Evolutionary conservation across 2,888 invertebrate species (phyloP), one percentile per base, ranked within the genome.

Genomic region (Mactromeris polynyma): DNA sequence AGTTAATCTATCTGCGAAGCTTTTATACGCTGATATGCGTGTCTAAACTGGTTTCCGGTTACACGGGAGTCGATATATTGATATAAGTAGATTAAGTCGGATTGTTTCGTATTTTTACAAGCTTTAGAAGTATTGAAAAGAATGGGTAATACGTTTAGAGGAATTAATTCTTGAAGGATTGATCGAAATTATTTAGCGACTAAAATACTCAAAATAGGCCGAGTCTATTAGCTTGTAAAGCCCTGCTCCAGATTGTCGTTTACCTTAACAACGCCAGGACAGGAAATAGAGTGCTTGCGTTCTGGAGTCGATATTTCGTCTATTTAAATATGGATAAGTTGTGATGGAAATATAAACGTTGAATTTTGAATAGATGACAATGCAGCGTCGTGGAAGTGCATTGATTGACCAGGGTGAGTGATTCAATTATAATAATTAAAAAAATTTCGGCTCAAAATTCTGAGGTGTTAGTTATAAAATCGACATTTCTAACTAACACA

Each of bases 71-170:
- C 84, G 81, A 89, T 86, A 89, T 89, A 86, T 58, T 51, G 69
- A 40, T 79, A 54, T 81, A 86, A 89, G 83, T 58, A 77, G 89
- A 86, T 89, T 89, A 89, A 36, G 31, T 87, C 51, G 87, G 87
- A 85, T 87, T 86, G 89, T 85, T 87, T 87, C 89, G 77, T 81
- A 78, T 46, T 84, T 85, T 82, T 26, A 85, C 84, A 88, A 85
- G 88, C 58, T 81, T 85, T 85, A 81, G 64, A 87, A 79, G 42
- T 42, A 77, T 83, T 88, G 51, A 73, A 90, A 80, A 73, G 85
- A 83, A 82, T 64, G 14, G 79, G 82, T 90, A 88, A 86, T 86
- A 86, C 40, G 90, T 82, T 88, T 86, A 86, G 81, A 58, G 84
- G 78, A 88, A 73, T 86, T 90, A 90, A 85, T 80, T 86, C 85